Evolutionary conservation across 1,140 invertebrate species (phyloP).

Genomic region (Lordiphosa mommai): DNA sequence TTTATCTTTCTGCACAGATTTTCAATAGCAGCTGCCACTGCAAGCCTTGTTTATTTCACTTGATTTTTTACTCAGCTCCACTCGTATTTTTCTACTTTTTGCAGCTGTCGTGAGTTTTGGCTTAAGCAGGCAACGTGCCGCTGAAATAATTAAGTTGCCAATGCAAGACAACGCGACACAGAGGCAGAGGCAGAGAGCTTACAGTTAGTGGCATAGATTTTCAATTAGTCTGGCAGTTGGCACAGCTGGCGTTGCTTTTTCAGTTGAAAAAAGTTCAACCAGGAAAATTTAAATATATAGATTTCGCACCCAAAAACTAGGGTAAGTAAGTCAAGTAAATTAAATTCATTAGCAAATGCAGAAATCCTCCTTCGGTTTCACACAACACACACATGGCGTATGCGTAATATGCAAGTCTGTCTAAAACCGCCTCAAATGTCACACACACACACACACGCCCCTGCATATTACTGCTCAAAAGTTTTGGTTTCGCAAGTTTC

Average conservation of each 20-base stretch:
- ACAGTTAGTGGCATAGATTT: conserved; percentile 58
- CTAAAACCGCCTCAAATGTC: conserved; percentile 17
- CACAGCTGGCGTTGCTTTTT: conserved; percentile 34
- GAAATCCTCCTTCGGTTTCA: no score
- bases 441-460: background rate
- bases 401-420: conserved; percentile 14
- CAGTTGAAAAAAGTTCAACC: background rate
- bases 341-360: conserved; percentile 7
- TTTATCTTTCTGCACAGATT: conserved; percentile 70
- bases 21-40: conserved; percentile 54
- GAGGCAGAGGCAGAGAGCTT: conserved; percentile 16
- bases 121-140: conserved; percentile 63
- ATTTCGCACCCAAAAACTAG: no score
- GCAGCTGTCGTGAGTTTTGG: conserved; percentile 63
- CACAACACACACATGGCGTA: no score
- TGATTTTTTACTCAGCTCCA: conserved; percentile 10
- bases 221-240: conserved; percentile 50
- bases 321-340: no score
- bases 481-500: no score
- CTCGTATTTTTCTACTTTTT: conserved; percentile 32
- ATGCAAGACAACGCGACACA: conserved; percentile 2
- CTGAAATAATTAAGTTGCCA: conserved; percentile 74
- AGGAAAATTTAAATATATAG: background rate
- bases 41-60: conserved; percentile 60
- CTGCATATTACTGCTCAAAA: background rate